phyloP scores from a whole-genome alignment of 2,888 invertebrate genomes.

The Stenchaetothrips biformis region DNA sequence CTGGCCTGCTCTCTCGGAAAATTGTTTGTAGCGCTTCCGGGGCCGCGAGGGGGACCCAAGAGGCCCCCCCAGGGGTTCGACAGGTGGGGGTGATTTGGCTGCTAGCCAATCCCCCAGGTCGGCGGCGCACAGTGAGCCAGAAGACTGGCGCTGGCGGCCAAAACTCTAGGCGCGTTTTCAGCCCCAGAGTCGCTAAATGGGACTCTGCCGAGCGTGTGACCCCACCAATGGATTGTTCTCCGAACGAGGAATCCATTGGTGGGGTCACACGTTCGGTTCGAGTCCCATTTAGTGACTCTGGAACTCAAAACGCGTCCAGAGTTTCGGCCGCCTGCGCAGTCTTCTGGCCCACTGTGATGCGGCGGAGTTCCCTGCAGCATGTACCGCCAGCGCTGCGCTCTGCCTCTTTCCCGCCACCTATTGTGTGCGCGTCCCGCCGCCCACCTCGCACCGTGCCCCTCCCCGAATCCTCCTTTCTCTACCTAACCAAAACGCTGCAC shows the following conservation, averaged over 20 bases:
- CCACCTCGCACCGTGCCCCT: not conserved
- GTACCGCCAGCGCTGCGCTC: not conserved
- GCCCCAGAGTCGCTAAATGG: too few relatives aligned
- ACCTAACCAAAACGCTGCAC: not conserved
- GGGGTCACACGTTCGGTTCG: too few relatives aligned
- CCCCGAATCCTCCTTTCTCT: not conserved
- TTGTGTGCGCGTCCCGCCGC: not conserved
- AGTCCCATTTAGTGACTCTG: too few relatives aligned
- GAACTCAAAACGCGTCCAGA: too few relatives aligned
- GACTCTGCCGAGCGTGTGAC: too few relatives aligned
- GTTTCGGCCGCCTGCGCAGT: too few relatives aligned
- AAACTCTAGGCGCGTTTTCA: too few relatives aligned
- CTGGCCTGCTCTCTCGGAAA: not conserved
- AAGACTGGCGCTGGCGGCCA: too few relatives aligned
- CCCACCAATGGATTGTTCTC: too few relatives aligned
- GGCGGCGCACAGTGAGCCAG: too few relatives aligned
- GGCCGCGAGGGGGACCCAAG: not conserved
- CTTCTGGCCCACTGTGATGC: not conserved
- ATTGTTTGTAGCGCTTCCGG: constrained; percentile 18
- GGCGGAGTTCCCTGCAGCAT: not conserved
- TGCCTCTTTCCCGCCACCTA: not conserved
- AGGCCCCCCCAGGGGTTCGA: not conserved
- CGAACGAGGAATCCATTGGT: too few relatives aligned
- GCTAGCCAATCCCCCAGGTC: not conserved
- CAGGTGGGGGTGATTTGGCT: not conserved